Conservation (phyloP, 2,888 invertebrate genomes). For the Drosophila falleni region DNA sequence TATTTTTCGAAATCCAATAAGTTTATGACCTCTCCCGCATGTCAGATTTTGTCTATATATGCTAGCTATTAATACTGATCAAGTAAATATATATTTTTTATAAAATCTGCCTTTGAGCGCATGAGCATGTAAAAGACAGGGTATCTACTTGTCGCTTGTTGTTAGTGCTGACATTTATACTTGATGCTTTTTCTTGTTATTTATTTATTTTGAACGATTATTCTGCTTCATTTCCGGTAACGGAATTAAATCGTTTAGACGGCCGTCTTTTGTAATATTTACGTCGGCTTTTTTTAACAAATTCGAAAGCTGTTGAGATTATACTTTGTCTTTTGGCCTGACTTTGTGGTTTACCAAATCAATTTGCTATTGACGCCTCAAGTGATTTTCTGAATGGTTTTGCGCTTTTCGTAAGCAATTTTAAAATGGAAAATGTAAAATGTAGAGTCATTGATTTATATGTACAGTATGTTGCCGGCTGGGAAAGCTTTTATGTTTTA, state of each 20-base stretch:
- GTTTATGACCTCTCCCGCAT: too few species aligned
- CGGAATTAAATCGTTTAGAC: conserved; percentile 56
- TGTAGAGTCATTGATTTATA: conserved; percentile 35
- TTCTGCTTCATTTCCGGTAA: conserved; percentile 64
- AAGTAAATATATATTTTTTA: too few species aligned
- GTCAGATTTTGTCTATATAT: too few species aligned
- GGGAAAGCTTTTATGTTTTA: conserved; percentile 1
- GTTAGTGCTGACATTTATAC: neutral
- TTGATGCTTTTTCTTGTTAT: conserved; percentile 23
- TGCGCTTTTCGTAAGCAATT: conserved; percentile 33
- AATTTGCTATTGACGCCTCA: conserved; percentile 59
- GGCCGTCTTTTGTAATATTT: conserved; percentile 37
- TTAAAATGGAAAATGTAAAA: conserved; percentile 23
- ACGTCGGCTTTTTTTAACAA: conserved; percentile 20
- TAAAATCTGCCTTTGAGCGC: too few species aligned
- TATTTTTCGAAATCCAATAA: too few species aligned
- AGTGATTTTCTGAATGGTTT: conserved; percentile 36
- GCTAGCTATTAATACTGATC: too few species aligned
- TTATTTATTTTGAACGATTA: conserved; percentile 56
- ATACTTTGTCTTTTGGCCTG: conserved; percentile 34
- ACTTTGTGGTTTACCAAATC: conserved; percentile 49
- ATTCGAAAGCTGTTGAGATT: conserved; percentile 40
- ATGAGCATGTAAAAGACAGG: neutral
- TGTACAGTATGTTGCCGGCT: neutral
- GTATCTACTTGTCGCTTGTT: conserved; percentile 1